Conservation (phyloP, 2,113 vertebrate species). For the Catharus fuscescens region DNA sequence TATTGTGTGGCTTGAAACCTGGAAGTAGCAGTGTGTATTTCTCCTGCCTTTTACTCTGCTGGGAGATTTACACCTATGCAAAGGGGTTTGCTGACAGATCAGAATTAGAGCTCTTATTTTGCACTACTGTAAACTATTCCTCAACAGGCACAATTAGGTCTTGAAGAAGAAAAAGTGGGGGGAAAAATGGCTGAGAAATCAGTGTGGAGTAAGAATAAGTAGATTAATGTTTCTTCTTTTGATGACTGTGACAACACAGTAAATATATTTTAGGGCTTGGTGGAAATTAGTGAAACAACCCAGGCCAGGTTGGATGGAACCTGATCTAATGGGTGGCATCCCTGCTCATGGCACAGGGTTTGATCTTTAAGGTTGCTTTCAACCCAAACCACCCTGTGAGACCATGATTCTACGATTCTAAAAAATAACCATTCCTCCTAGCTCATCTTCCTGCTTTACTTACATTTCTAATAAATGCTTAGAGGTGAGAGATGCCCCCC, state of each 20-base stretch:
- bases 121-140: not conserved
- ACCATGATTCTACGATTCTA: not conserved
- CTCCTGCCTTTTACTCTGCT: not conserved
- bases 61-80: conserved; percentile 16
- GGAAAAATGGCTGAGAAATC: rapidly evolving
- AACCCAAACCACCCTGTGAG: not conserved
- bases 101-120: conserved; percentile 4
- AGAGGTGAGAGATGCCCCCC: not conserved
- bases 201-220: not conserved
- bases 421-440: not conserved
- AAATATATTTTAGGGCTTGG: not conserved
- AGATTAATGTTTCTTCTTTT: not conserved
- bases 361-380: not conserved
- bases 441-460: not conserved
- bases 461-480: not conserved
- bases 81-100: conserved; percentile 20
- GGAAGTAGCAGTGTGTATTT: not conserved
- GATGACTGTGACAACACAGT: not conserved
- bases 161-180: not conserved
- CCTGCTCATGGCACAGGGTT: not conserved
- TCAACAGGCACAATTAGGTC: not conserved
- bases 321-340: not conserved
- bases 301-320: not conserved
- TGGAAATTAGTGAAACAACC: not conserved
- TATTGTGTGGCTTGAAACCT: not conserved